Percentiles rank a stretch among this genome's conserved stretches.
These are phyloP conservation scores for Drusus annulatus DNA, from an alignment of 1,140 invertebrate species.

Conservation along the genomic window DNA sequence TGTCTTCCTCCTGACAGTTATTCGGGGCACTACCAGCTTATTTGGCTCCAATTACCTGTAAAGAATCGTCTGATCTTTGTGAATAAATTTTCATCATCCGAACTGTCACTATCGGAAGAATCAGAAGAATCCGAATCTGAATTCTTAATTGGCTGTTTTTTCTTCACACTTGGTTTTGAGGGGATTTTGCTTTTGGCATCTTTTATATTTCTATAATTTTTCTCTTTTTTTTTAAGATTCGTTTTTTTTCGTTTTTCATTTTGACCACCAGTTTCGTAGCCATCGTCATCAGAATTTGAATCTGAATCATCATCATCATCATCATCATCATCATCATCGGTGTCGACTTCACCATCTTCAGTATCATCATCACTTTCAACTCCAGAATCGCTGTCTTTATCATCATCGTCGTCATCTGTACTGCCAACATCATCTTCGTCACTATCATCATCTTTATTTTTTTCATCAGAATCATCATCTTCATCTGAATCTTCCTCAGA, in stretches of 20 bases:
- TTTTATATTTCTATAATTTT: conserved; percentile 33
- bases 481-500: conserved; percentile 69
- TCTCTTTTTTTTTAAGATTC: conserved; percentile 43
- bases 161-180: conserved; percentile 39
- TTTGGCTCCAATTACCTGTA: conserved; percentile 70
- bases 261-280: conserved; percentile 62
- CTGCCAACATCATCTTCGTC: conserved; percentile 61
- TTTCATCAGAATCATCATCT: conserved; percentile 63
- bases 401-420: conserved; percentile 68
- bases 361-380: conserved; percentile 72
- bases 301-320: conserved; percentile 69
- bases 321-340: conserved; percentile 70
- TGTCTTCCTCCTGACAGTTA: conserved; percentile 54
- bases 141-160: conserved; percentile 50
- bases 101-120: conserved; percentile 68
- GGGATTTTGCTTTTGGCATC: neutral
- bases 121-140: conserved; percentile 61
- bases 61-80: conserved; percentile 69
- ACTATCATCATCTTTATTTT: conserved; percentile 58
- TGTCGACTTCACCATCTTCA: conserved; percentile 70
- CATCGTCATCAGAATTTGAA: conserved; percentile 66
- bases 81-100: conserved; percentile 71
- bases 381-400: conserved; percentile 68
- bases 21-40: conserved; percentile 66
- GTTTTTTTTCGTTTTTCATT: conserved; percentile 58